Conservation (phyloP, 64 coral and sea anemone species). For the Porites australiensis region DNA sequence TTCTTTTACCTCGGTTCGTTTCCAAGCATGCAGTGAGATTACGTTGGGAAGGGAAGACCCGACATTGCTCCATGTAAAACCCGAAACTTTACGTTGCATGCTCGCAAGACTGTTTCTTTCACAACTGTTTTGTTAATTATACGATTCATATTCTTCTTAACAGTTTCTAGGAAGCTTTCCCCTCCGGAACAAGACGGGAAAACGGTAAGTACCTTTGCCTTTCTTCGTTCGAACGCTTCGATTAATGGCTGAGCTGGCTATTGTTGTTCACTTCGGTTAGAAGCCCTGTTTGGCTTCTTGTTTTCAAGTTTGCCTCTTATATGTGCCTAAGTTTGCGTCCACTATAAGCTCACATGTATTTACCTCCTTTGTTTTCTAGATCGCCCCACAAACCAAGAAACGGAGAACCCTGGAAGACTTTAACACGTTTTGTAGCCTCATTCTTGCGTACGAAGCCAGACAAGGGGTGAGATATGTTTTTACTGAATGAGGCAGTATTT, state of each 20-base stretch:
- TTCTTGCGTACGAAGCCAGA: conserved; percentile 98
- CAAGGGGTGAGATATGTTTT: conserved; percentile 80
- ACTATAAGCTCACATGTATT: background rate
- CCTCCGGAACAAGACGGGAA: conserved; percentile 52
- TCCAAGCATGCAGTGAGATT: conserved; percentile 69
- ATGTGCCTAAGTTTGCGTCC: background rate
- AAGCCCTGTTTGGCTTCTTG: conserved; percentile 7
- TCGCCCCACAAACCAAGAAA: conserved; percentile 88
- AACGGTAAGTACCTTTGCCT: conserved; percentile 26
- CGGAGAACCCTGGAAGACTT: conserved; percentile 94
- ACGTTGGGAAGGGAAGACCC: background rate
- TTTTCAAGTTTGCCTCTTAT: background rate
- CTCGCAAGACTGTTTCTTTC: conserved; percentile 5
- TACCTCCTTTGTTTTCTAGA: conserved; percentile 56
- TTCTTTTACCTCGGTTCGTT: background rate
- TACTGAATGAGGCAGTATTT: background rate
- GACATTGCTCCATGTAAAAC: background rate
- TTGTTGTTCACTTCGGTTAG: conserved; percentile 43
- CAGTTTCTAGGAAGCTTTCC: conserved; percentile 68
- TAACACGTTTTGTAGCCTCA: conserved; percentile 98
- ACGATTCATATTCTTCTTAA: conserved; percentile 6
- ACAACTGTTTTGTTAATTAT: background rate
- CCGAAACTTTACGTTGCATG: conserved; percentile 15
- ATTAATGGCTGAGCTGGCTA: conserved; percentile 23
- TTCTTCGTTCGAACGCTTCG: conserved; percentile 36